phyloP scores from a whole-genome alignment of 2,113 vertebrate species.

The Laticauda colubrina region DNA sequence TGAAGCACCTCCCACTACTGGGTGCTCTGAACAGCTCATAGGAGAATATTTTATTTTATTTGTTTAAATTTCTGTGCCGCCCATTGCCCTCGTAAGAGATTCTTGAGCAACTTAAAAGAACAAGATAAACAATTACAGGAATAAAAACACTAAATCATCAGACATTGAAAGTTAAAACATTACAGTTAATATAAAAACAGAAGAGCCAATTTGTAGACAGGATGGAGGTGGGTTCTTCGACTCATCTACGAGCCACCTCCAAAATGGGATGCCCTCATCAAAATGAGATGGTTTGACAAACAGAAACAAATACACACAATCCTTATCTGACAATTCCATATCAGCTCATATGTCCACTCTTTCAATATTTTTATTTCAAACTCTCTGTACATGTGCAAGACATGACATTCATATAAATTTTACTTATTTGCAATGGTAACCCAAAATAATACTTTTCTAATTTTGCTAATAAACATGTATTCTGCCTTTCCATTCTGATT shows the following conservation, averaged over 20 bases:
- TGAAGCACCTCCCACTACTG: too few species aligned
- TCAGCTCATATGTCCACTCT: not conserved
- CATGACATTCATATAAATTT: not conserved
- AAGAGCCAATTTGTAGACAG: not conserved
- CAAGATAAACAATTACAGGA: not conserved
- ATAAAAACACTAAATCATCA: not conserved
- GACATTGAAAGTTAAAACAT: not conserved
- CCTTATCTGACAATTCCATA: not conserved
- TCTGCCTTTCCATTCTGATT: fast-evolving
- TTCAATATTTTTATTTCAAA: not conserved
- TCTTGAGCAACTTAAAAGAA: not conserved
- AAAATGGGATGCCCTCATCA: not conserved
- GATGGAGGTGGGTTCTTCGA: not conserved
- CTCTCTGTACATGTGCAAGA: not conserved
- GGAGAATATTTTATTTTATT: not conserved
- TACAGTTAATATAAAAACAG: not conserved
- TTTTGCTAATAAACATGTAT: not conserved
- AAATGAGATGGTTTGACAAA: conserved; percentile 41
- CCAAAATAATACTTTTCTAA: fast-evolving
- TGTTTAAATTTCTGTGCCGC: not conserved
- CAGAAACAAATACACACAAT: conserved; percentile 15
- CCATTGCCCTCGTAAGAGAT: not conserved
- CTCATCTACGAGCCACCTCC: not conserved
- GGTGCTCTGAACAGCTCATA: too few species aligned
- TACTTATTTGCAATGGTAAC: not conserved